phyloP scores from a whole-genome alignment of 2,113 vertebrate species.

The Puma concolor region DNA sequence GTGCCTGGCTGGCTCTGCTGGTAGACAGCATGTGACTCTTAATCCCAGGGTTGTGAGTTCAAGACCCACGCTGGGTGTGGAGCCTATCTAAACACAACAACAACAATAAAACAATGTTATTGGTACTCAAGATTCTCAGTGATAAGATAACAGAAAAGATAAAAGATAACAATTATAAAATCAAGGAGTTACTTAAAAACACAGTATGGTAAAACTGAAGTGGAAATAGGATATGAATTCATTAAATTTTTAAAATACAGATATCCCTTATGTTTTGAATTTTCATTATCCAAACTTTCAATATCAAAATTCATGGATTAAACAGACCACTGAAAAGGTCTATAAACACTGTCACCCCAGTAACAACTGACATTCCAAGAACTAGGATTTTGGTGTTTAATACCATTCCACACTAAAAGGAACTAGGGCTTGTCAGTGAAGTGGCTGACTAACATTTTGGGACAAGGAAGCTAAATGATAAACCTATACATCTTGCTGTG shows the following conservation, averaged over 20 bases:
- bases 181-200: conserved; percentile 43
- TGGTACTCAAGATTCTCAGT: conserved; percentile 18
- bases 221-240: background rate
- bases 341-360: background rate
- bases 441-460: background rate
- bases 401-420: background rate
- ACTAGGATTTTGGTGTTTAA: background rate
- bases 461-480: background rate
- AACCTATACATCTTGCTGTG: background rate
- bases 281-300: conserved; percentile 20
- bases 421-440: background rate
- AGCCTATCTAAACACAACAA: background rate
- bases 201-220: conserved; percentile 20
- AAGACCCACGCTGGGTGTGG: background rate
- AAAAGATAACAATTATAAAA: conserved; percentile 56
- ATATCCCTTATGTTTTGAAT: background rate
- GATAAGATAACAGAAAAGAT: background rate
- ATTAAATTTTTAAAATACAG: background rate
- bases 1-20: background rate
- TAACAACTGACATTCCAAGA: conserved; percentile 5
- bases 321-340: conserved; percentile 3
- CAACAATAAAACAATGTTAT: background rate
- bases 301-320: conserved; percentile 21
- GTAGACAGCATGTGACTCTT: background rate
- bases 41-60: background rate